Conservation (phyloP, 1,140 invertebrate genomes). For the Plectrocnemia conspersa region DNA sequence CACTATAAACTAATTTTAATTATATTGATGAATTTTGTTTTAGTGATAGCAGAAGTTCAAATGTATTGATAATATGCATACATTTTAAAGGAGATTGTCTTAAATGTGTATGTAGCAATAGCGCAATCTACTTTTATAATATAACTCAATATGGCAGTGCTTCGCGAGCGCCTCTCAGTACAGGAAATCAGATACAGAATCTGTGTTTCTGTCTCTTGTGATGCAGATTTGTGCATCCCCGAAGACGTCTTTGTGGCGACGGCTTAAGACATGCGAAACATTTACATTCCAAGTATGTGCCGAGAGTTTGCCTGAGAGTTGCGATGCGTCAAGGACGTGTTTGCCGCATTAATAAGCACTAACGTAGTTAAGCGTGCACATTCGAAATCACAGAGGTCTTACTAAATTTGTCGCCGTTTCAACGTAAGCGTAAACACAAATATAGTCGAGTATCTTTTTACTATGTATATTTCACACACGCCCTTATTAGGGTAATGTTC, state of each 20-base stretch:
- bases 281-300: conserved; percentile 3
- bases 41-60: no score
- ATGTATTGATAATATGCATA: no score
- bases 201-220: background rate
- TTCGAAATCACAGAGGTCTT: no score
- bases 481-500: no score
- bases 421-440: background rate
- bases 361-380: background rate
- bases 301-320: background rate
- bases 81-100: no score
- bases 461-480: conserved; percentile 1
- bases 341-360: conserved; percentile 12
- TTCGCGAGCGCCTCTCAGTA: no score
- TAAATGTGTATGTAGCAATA: no score
- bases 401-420: background rate
- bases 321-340: background rate
- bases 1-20: no score
- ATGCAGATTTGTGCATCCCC: conserved; percentile 8
- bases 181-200: conserved; percentile 1
- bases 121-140: no score
- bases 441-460: background rate
- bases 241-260: conserved; percentile 12
- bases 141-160: no score
- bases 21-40: no score
- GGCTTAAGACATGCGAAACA: conserved; percentile 7